Evolutionary conservation across 2,888 invertebrate species (phyloP), one percentile per base, ranked within the genome.

Genomic region (Metellina segmentata): DNA sequence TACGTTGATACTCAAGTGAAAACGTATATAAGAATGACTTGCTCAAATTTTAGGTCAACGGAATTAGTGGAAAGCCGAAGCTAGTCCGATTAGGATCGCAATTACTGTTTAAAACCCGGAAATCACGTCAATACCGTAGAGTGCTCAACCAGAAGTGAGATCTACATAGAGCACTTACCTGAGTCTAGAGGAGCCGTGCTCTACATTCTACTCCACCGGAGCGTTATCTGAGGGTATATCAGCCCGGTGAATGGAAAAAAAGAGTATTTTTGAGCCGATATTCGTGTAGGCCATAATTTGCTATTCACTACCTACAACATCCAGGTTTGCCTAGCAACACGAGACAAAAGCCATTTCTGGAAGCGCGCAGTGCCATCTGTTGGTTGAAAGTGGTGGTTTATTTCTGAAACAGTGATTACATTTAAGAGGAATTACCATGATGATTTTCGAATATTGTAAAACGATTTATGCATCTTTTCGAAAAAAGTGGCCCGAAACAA

Each of bases 241-340:
- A 85, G 85, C 75, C 61, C 52, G 19, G 72, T 71, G 8, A 49
- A 87, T 51, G 71, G 34, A 78, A 79, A 53, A 71, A 87, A 87
- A 79, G 71, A 79, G 79, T 19, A 61, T 16, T 70, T 70, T 51
- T 87, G 49, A 87, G 71, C 70, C 61, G 61, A 72, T 52, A 51
- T 70, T 79, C 5, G 71, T 71, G 34, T 51, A 71, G 71, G 87
- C 87, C 78, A 79, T 87, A 79, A 87, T 79, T 85, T 70, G 53
- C 87, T 87, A 87, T 79, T 79, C 51, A 52, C 87, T 87, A 87
- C 79, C 87, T 87, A 87, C 87, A 87, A 87, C 72, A 87, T 87
- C 87, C 72, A 71, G 79, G 71, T 72, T 87, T 87, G 78, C 87
- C 72, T 87, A 87, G 87, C 87, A 87, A 87, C 87, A 79, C 72